Conservation (phyloP, 2,797 vertebrate species). For the Chaetodon trifasciatus region DNA sequence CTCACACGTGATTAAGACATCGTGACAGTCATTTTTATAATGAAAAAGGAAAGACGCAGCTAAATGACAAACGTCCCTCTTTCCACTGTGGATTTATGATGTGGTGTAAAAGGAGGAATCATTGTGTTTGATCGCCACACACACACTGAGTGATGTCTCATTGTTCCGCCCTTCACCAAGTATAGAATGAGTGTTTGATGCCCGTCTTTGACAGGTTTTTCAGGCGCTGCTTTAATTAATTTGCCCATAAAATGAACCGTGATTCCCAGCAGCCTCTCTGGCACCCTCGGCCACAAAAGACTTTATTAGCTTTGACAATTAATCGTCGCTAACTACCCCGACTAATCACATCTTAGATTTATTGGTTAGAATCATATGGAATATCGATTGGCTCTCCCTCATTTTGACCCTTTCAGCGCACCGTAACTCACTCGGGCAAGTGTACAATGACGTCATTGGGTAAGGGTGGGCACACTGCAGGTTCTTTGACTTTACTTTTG, state of each 20-base stretch:
- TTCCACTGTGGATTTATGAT: constrained; percentile 74
- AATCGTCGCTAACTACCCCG: constrained; percentile 82
- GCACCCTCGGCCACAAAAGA: constrained; percentile 65
- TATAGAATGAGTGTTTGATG: constrained; percentile 66
- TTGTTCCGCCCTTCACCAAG: constrained; percentile 77
- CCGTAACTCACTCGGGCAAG: constrained; percentile 73
- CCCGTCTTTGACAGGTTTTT: constrained; percentile 71
- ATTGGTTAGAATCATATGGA: constrained; percentile 76
- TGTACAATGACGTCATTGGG: constrained; percentile 78
- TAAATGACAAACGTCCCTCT: constrained; percentile 69
- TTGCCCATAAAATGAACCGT: constrained; percentile 78
- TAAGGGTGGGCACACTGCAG: constrained; percentile 45
- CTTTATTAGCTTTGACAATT: constrained; percentile 86
- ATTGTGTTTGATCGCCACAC: constrained; percentile 71
- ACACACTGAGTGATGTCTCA: constrained; percentile 74
- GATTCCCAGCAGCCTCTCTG: constrained; percentile 78
- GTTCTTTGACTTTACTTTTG: constrained; percentile 47
- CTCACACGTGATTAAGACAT: constrained; percentile 34
- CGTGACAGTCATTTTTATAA: constrained; percentile 64
- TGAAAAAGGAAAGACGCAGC: constrained; percentile 70
- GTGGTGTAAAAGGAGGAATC: constrained; percentile 67
- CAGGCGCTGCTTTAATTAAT: constrained; percentile 82
- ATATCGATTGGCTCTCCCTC: constrained; percentile 75
- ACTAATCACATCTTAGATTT: constrained; percentile 82
- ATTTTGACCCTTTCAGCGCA: constrained; percentile 78